A percentile compares a stretch with the other conserved stretches of the same genome.
These are phyloP conservation scores for Glossophaga mutica DNA, from an alignment of 2,797 vertebrate species.

Conservation along the genomic window DNA sequence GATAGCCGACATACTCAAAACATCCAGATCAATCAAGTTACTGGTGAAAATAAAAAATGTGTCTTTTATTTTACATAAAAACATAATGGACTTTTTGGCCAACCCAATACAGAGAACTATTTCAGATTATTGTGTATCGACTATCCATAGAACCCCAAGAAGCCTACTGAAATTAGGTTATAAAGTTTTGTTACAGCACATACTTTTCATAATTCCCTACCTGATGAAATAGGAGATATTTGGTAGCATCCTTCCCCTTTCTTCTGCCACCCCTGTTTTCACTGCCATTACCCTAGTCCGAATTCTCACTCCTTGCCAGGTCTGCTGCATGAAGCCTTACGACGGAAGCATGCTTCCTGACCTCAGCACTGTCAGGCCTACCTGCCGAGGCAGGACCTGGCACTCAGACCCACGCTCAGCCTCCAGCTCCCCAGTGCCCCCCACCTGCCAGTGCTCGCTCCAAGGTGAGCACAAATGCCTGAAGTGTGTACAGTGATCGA, in stretches of 20 bases:
- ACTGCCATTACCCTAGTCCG: background rate
- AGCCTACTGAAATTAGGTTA: background rate
- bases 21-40: too few species aligned
- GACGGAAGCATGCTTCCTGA: background rate
- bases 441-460: background rate
- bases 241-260: background rate
- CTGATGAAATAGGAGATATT: background rate
- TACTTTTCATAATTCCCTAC: background rate
- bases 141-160: background rate
- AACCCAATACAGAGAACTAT: background rate
- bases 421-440: background rate
- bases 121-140: background rate
- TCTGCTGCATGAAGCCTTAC: fast-evolving
- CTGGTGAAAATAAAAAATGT: too few species aligned
- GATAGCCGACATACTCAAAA: too few species aligned
- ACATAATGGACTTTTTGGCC: too few species aligned
- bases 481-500: too few species aligned
- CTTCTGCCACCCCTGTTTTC: background rate
- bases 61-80: too few species aligned
- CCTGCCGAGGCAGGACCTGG: background rate
- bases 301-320: background rate
- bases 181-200: background rate
- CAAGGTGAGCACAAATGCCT: background rate
- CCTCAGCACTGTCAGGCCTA: fast-evolving
- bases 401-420: background rate